A percentile compares a stretch with the other conserved stretches of the same genome.
These are phyloP conservation scores for Tenthredo notha DNA, from an alignment of 2,888 invertebrate species.

Conservation along the genomic window DNA sequence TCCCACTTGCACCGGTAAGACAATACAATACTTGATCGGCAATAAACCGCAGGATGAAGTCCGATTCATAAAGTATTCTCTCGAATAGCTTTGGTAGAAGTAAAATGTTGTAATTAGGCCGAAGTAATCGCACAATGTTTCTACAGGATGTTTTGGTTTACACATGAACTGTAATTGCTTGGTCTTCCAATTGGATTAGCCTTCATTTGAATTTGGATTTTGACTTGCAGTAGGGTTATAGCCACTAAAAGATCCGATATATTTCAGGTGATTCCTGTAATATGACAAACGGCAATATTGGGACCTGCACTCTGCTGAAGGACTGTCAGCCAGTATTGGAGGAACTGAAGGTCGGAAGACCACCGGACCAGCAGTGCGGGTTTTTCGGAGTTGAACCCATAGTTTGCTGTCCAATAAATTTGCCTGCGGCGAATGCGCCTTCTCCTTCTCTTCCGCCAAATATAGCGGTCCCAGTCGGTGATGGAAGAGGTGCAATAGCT, in stretches of 20 bases:
- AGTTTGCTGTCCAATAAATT: background rate
- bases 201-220: background rate
- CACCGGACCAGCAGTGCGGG: background rate
- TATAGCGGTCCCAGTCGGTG: background rate
- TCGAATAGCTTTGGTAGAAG: background rate
- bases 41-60: background rate
- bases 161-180: background rate
- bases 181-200: background rate
- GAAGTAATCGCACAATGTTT: background rate
- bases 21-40: background rate
- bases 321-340: slow-evolving; percentile 10
- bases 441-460: background rate
- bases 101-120: background rate
- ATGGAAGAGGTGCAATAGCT: slow-evolving; percentile 57
- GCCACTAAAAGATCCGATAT: background rate
- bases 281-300: background rate
- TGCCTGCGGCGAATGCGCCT: background rate
- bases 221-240: background rate
- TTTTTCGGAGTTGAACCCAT: background rate
- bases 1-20: slow-evolving; percentile 63
- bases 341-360: background rate
- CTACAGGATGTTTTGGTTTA: background rate
- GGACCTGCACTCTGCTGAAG: background rate
- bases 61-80: background rate
- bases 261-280: slow-evolving; percentile 5